Conservation (phyloP, 2,113 vertebrate genomes). For the Agapornis roseicollis region DNA sequence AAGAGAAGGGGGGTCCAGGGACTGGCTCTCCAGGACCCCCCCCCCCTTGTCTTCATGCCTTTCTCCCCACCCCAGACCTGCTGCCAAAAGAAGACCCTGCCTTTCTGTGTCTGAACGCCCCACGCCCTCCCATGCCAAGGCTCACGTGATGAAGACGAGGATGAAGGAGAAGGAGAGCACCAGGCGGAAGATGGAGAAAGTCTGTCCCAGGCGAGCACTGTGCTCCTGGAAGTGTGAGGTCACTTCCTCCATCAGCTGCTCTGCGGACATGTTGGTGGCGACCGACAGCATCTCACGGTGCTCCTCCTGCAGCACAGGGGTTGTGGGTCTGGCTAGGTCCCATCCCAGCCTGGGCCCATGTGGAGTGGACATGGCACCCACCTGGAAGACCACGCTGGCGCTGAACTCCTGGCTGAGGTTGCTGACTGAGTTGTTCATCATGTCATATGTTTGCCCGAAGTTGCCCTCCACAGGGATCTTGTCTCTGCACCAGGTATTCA, state of each 20-base stretch:
- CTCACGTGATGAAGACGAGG: constrained; percentile 77
- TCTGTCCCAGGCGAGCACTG: constrained; percentile 7
- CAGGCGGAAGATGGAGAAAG: constrained; percentile 49
- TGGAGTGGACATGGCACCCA: neutral
- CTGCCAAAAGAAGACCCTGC: no score
- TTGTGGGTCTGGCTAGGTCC: neutral
- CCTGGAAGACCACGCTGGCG: constrained; percentile 68
- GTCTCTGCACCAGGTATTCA: constrained; percentile 78
- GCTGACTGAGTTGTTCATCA: constrained; percentile 74
- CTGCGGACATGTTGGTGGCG: neutral
- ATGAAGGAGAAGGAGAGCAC: constrained; percentile 79
- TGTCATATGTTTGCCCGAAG: constrained; percentile 85
- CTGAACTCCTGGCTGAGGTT: constrained; percentile 78
- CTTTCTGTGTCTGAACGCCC: rapidly evolving
- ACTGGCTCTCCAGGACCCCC: no score
- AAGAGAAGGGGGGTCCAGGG: neutral
- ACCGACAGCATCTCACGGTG: constrained; percentile 57
- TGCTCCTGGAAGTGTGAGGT: constrained; percentile 37
- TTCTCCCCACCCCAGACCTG: neutral
- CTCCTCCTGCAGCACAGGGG: constrained; percentile 44
- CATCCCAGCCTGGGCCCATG: no score
- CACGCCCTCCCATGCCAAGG: no score
- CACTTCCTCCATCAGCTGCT: constrained; percentile 66
- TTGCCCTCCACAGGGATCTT: constrained; percentile 88
- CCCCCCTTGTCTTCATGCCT: neutral